A percentile compares a stretch with the other conserved stretches of the same genome.
Evolutionary conservation across 2,113 vertebrate genomes (phyloP).

Genomic region (Oryzias melastigma): DNA sequence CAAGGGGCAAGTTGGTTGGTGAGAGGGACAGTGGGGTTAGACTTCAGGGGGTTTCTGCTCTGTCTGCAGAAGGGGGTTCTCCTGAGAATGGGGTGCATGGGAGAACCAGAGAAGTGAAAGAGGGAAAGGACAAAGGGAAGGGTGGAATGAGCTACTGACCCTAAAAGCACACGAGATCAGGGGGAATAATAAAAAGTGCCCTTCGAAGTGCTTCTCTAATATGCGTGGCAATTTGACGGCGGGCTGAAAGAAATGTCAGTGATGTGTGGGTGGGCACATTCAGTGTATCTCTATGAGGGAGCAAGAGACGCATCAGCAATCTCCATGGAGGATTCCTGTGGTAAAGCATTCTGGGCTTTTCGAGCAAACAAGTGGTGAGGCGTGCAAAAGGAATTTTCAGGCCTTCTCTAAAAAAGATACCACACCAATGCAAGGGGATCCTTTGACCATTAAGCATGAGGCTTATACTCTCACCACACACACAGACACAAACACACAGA

Average conservation of each 20-base stretch:
- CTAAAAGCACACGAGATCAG: slow-evolving; percentile 49
- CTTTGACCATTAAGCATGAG: slow-evolving; percentile 41
- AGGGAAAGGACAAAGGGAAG: slow-evolving; percentile 8
- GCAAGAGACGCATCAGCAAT: slow-evolving; percentile 39
- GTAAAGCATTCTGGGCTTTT: slow-evolving; percentile 39
- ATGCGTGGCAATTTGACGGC: slow-evolving; percentile 61
- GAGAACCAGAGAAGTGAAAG: slow-evolving; percentile 16
- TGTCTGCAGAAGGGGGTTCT: neutral
- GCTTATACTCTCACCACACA: slow-evolving; percentile 19
- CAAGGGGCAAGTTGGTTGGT: no score
- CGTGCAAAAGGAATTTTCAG: slow-evolving; percentile 69
- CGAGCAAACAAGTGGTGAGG: slow-evolving; percentile 65
- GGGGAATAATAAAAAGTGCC: slow-evolving; percentile 58
- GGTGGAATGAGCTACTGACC: slow-evolving; percentile 40
- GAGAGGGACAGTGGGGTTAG: no score
- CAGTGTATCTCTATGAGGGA: slow-evolving; percentile 21
- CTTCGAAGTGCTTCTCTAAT: slow-evolving; percentile 52
- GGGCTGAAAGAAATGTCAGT: slow-evolving; percentile 51
- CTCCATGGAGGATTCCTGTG: slow-evolving; percentile 59
- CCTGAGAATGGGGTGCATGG: slow-evolving; percentile 2
- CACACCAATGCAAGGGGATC: slow-evolving; percentile 38
- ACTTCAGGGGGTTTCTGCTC: no score
- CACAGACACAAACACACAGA: slow-evolving; percentile 14
- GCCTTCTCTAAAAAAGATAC: slow-evolving; percentile 51
- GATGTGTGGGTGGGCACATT: slow-evolving; percentile 49